These are phyloP conservation scores for Triplophysa siluroides DNA, from an alignment of 2,113 vertebrate species.

Conservation along the genomic window DNA sequence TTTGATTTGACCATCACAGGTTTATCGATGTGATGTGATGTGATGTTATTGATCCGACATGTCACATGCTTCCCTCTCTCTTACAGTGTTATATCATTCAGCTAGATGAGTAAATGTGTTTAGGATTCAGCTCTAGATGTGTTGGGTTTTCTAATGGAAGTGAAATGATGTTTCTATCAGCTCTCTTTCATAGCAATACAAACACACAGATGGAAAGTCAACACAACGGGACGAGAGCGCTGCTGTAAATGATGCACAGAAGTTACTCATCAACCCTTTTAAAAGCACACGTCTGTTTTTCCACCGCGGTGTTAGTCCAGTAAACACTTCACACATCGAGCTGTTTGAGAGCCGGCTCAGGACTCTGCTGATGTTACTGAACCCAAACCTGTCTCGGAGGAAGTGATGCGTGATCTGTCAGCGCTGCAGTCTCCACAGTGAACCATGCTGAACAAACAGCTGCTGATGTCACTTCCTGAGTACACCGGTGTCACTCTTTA, in stretches of 20 bases:
- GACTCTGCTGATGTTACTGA: neutral
- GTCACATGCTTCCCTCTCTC: too few relatives aligned
- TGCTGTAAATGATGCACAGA: constrained; percentile 31
- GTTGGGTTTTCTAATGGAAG: too few relatives aligned
- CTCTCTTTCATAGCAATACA: constrained; percentile 17
- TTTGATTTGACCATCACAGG: constrained; percentile 46
- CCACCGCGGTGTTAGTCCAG: constrained; percentile 39
- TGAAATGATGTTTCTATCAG: too few relatives aligned
- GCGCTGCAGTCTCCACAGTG: neutral
- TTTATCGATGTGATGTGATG: constrained; percentile 36
- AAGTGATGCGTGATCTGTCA: constrained; percentile 13
- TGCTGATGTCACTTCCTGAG: neutral
- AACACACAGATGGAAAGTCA: constrained; percentile 47
- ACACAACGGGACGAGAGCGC: constrained; percentile 44
- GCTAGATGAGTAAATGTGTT: neutral
- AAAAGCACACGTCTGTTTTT: neutral
- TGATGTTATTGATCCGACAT: constrained; percentile 43
- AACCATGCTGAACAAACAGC: neutral
- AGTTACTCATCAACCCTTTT: constrained; percentile 53
- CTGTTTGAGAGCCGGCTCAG: neutral
- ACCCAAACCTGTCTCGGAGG: neutral
- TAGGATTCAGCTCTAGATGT: neutral
- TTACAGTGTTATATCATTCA: too few relatives aligned
- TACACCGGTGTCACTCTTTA: neutral
- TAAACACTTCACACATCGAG: constrained; percentile 43